Conservation (phyloP, 2,797 vertebrate genomes). For the Pipistrellus nathusii region DNA sequence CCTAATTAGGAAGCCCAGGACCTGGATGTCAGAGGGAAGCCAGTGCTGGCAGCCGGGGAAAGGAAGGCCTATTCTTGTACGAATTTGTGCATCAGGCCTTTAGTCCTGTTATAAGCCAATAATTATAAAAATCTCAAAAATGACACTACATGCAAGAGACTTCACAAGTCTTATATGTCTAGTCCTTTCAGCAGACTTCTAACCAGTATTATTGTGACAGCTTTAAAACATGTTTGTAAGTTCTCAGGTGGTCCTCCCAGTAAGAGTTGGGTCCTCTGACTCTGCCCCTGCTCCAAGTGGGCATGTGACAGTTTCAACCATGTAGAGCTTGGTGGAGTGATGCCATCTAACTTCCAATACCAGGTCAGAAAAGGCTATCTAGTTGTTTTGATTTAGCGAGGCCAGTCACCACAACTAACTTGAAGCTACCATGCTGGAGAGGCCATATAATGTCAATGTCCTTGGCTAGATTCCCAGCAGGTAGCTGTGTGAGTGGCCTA, state of each 20-base stretch:
- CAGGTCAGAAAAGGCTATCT: not conserved
- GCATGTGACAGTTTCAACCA: not conserved
- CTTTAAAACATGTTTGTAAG: not conserved
- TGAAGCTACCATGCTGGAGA: not conserved
- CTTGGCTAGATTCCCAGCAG: not conserved
- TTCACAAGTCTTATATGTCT: not conserved
- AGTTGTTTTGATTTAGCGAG: not conserved
- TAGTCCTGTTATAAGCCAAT: not conserved
- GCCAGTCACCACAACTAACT: not conserved
- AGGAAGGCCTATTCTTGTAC: no score
- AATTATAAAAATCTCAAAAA: constrained; percentile 32
- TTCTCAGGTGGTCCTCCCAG: not conserved
- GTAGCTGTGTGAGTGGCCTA: not conserved
- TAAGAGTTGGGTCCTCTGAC: not conserved
- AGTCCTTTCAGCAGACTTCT: not conserved
- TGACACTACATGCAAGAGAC: not conserved
- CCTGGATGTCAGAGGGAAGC: no score
- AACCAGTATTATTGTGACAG: not conserved
- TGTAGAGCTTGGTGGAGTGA: not conserved
- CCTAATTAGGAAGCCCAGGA: no score
- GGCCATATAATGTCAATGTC: no score
- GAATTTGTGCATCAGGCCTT: no score
- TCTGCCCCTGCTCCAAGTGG: not conserved
- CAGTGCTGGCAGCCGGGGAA: no score
- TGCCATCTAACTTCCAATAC: not conserved